Evolutionary conservation across 2,797 vertebrate genomes (phyloP).

Genomic region (Sebastiscus tertius): DNA sequence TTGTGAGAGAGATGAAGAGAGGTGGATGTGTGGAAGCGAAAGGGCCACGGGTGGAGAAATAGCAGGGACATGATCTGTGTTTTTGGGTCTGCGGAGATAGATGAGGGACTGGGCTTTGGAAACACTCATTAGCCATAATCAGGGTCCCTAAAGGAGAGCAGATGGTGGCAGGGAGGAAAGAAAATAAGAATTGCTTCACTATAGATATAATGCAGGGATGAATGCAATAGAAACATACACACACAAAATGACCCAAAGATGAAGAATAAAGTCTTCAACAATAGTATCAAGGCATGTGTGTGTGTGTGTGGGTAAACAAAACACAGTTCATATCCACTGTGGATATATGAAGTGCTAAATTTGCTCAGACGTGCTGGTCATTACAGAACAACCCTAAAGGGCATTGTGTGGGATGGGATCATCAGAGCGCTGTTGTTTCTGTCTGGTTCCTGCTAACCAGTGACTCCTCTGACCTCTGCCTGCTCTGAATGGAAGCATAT

Average conservation of each 20-base stretch:
- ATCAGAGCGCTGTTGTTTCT: constrained; percentile 70
- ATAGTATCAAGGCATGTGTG: background rate
- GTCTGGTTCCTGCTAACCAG: constrained; percentile 67
- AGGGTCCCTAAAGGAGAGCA: constrained; percentile 76
- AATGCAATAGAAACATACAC: constrained; percentile 11
- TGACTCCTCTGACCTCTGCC: constrained; percentile 77
- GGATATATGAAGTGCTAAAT: constrained; percentile 68
- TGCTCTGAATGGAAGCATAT: constrained; percentile 83
- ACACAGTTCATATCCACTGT: constrained; percentile 24
- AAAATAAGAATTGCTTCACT: constrained; percentile 45
- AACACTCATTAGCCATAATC: constrained; percentile 79
- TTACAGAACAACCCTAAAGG: constrained; percentile 72
- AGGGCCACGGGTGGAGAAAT: constrained; percentile 68
- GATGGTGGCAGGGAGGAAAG: constrained; percentile 64
- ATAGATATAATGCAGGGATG: constrained; percentile 20
- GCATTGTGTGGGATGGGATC: constrained; percentile 67
- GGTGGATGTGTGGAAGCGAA: constrained; percentile 53
- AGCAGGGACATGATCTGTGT: constrained; percentile 76
- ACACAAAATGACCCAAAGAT: constrained; percentile 27
- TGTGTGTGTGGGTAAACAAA: constrained; percentile 35
- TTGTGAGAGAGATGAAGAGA: constrained; percentile 52
- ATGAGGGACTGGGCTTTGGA: constrained; percentile 73
- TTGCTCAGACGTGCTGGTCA: constrained; percentile 67
- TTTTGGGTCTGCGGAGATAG: constrained; percentile 73
- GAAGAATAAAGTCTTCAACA: constrained; percentile 11